A percentile compares a stretch with the other conserved stretches of the same genome.
Evolutionary conservation across 2,888 invertebrate genomes (phyloP).

Genomic region (Augiades crinisus): DNA sequence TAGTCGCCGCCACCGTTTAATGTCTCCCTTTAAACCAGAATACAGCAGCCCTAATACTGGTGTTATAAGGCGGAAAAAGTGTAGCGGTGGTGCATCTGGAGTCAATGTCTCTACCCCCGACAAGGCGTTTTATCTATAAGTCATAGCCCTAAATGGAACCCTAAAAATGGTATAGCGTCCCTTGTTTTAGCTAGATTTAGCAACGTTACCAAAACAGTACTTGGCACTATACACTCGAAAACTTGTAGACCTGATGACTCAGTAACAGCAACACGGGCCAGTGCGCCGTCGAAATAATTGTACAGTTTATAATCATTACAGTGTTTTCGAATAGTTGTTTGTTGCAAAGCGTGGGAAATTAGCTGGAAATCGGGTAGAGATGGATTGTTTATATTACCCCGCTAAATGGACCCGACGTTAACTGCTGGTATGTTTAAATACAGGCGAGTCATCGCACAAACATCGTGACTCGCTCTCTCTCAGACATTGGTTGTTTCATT

Average conservation of each 20-base stretch:
- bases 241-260: not conserved
- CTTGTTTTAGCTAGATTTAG: too few species aligned
- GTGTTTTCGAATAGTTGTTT: conserved; percentile 10
- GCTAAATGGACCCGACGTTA: conserved; percentile 27
- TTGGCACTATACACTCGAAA: not conserved
- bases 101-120: too few species aligned
- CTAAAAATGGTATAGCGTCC: too few species aligned
- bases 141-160: too few species aligned
- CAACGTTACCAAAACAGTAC: not conserved
- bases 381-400: conserved; percentile 28
- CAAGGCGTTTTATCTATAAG: too few species aligned
- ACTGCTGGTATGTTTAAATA: conserved; percentile 9
- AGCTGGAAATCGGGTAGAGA: conserved; percentile 17
- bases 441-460: conserved; percentile 8
- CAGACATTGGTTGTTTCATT: not conserved
- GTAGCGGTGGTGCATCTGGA: too few species aligned
- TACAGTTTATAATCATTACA: conserved; percentile 3
- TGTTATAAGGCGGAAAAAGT: too few species aligned
- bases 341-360: conserved; percentile 31
- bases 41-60: too few species aligned
- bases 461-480: not conserved
- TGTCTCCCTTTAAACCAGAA: too few species aligned
- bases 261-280: not conserved
- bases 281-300: not conserved
- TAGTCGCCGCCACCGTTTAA: too few species aligned